These are phyloP conservation scores for Boleophthalmus pectinirostris DNA, from an alignment of 2,113 vertebrate genomes.

Conservation along the genomic window DNA sequence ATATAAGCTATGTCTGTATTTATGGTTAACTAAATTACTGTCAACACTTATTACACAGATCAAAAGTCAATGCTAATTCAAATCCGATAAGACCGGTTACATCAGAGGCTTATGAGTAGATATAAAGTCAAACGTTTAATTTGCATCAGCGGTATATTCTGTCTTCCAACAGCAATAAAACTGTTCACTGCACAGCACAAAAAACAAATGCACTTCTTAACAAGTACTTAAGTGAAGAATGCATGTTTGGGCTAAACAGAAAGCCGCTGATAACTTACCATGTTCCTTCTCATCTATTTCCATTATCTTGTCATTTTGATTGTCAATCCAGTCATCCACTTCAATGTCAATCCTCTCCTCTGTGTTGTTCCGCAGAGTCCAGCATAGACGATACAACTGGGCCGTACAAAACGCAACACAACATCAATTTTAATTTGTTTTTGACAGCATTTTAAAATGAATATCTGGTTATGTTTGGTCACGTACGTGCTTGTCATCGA, in stretches of 20 bases:
- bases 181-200: neutral
- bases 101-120: neutral
- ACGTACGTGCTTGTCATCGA: slow-evolving; percentile 90
- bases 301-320: slow-evolving; percentile 32
- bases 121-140: neutral
- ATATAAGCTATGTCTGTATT: too few relatives aligned
- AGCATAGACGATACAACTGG: slow-evolving; percentile 91
- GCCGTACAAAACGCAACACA: neutral
- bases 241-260: neutral
- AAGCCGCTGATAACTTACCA: neutral
- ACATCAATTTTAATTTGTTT: neutral
- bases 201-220: neutral
- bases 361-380: slow-evolving; percentile 85
- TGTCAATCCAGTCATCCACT: slow-evolving; percentile 64
- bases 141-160: neutral
- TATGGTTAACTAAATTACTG: too few relatives aligned
- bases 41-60: neutral
- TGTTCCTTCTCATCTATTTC: slow-evolving; percentile 60
- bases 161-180: neutral
- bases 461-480: too few relatives aligned
- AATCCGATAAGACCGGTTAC: neutral
- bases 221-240: neutral
- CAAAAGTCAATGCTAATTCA: neutral
- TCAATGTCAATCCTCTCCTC: slow-evolving; percentile 89
- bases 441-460: neutral